Percentiles rank a stretch among this genome's conserved stretches.
Evolutionary conservation across 1,140 invertebrate genomes (phyloP).

Genomic region (Zeugodacus cucurbitae): DNA sequence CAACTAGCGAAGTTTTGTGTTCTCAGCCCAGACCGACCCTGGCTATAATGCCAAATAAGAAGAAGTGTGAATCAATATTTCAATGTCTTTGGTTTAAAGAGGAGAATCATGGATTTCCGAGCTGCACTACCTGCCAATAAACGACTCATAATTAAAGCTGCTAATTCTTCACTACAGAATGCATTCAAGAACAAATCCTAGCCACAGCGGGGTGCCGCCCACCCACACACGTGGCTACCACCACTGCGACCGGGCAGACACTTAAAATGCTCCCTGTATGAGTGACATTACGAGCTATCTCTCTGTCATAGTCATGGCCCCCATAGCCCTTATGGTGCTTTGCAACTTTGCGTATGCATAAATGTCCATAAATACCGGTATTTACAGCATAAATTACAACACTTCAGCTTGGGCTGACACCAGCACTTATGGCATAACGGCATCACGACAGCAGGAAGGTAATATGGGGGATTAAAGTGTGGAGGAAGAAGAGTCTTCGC

Average conservation of each 20-base stretch:
- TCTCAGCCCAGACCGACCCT: too few species aligned
- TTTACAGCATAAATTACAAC: slow-evolving; percentile 36
- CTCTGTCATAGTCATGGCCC: neutral
- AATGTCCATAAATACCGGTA: slow-evolving; percentile 33
- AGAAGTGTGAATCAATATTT: too few species aligned
- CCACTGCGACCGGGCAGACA: neutral
- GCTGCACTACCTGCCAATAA: too few species aligned
- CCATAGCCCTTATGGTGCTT: neutral
- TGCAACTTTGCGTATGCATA: slow-evolving; percentile 24
- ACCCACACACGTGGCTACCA: neutral
- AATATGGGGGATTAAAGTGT: neutral
- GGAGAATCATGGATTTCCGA: too few species aligned
- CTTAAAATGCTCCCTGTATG: neutral
- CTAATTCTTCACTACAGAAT: too few species aligned
- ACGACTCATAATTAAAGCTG: too few species aligned
- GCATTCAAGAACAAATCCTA: too few species aligned
- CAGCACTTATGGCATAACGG: neutral
- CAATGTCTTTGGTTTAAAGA: too few species aligned
- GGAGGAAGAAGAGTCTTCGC: neutral
- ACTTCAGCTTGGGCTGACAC: slow-evolving; percentile 20
- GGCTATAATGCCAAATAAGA: too few species aligned
- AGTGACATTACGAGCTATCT: slow-evolving; percentile 9
- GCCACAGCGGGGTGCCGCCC: too few species aligned
- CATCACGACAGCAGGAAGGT: neutral
- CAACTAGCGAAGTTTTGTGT: too few species aligned